Percentiles rank a stretch among this genome's conserved stretches.
phyloP scores from a whole-genome alignment of 2,113 vertebrate species.

The Oncorhynchus tshawytscha region DNA sequence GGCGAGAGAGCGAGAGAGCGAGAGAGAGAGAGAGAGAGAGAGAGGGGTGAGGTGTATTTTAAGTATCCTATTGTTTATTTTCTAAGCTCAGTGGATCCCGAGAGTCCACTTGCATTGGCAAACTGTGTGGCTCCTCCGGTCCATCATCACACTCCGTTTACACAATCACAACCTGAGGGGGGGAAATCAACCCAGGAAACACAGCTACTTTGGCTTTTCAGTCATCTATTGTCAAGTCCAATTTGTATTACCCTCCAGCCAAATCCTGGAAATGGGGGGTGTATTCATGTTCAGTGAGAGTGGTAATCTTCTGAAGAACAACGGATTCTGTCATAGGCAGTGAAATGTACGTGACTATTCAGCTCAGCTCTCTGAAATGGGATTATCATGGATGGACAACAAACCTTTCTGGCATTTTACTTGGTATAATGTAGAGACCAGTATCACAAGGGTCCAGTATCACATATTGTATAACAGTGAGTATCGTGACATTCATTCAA shows the following conservation, averaged over 20 bases:
- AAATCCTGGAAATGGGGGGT: slow-evolving; percentile 41
- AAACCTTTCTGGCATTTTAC: no score
- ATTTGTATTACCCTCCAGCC: slow-evolving; percentile 60
- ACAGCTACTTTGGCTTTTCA: slow-evolving; percentile 49
- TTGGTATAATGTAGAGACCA: no score
- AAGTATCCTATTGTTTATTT: slow-evolving; percentile 59
- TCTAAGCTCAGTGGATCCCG: slow-evolving; percentile 43
- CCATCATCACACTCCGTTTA: slow-evolving; percentile 53
- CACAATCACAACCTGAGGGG: slow-evolving; percentile 54
- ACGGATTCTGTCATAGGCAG: slow-evolving; percentile 46
- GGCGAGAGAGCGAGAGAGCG: background rate
- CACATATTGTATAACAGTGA: no score
- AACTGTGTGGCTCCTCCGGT: slow-evolving; percentile 48
- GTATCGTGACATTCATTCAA: no score
- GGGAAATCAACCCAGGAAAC: slow-evolving; percentile 44
- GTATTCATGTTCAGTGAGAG: slow-evolving; percentile 52
- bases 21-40: background rate
- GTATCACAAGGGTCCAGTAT: no score
- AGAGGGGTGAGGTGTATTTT: slow-evolving; percentile 53
- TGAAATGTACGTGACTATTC: slow-evolving; percentile 37
- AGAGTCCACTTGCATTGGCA: slow-evolving; percentile 60
- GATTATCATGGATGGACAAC: background rate
- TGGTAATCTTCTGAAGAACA: slow-evolving; percentile 58
- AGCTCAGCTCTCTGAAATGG: background rate
- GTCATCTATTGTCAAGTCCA: slow-evolving; percentile 67